Base-by-base conservation (phyloP, 2,797 vertebrate genomes). In the Nothura maculosa region DNA sequence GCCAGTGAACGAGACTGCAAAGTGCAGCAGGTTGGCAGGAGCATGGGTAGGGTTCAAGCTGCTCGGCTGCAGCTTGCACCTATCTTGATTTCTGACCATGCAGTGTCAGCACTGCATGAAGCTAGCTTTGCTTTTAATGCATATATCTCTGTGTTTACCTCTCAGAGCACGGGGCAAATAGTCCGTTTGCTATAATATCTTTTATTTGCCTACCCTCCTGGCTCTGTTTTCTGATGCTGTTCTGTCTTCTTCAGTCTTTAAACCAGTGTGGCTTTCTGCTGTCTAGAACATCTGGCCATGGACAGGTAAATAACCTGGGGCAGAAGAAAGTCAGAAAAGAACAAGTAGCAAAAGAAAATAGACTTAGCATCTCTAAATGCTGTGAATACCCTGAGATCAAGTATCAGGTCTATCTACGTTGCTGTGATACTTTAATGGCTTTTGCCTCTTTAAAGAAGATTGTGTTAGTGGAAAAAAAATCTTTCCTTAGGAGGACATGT, bases 271-370 rank as follows among this genome's bases (percentile, higher is more conserved):
- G 95, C 82, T 91, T 96, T 91, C 87, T 94, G 66, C 93, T 96
- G 52, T 91, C 93, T 94, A 96, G 95, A 94, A 90, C 92, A 80
- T 48, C 95, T 87, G 91, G 80, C 84, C 70, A 90, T 0, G 78
- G 90, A 94, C 97, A 97, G 96, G 96, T 97, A 96, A 97, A 95
- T 50, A 83, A 67, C 75, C 69, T 30, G 45, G 64, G 61, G 61
- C 28, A 74, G 73, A 77, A 86, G 54, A 78, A 72, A 61, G 36
- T 76, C 68, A 55, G 54, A 81, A 92, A 34, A 79, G 43, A 89
- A 79, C 58, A 85, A 91, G 62, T 32, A 89, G 43, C 30, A 86
- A 47, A 50, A 64, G 30, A 62, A 45, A 79, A 63, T 28, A 73
- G 38, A 15, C 42, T 67, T 93, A 74, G 64, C 42, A 81, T 84